Evolutionary conservation across 2,888 invertebrate species (phyloP).

Genomic region (Diarsia dahlii): DNA sequence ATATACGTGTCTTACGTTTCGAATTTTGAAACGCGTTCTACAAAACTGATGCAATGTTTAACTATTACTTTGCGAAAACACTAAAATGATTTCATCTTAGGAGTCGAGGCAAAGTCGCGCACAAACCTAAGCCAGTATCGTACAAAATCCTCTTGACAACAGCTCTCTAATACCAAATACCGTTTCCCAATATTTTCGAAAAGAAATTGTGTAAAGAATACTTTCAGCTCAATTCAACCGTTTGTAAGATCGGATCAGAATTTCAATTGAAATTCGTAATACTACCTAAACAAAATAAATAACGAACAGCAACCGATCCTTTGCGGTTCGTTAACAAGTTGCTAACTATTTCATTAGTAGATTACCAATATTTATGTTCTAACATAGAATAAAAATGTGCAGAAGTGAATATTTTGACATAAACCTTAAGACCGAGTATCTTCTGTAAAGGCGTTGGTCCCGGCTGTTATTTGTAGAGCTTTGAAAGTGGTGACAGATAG

Average conservation of each 20-base stretch:
- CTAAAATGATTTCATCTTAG: not conserved
- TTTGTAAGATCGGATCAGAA: not conserved
- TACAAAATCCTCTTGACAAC: not conserved
- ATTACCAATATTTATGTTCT: constrained; percentile 32
- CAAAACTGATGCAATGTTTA: not conserved
- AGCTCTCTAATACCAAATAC: not conserved
- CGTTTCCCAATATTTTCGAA: not conserved
- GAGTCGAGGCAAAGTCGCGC: too few relatives aligned
- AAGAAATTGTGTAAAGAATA: not conserved
- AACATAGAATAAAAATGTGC: not conserved
- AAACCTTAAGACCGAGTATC: too few relatives aligned
- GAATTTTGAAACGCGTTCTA: not conserved
- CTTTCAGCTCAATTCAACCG: not conserved
- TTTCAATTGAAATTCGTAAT: not conserved
- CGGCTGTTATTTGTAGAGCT: too few relatives aligned
- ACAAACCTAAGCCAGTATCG: not conserved
- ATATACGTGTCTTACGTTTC: not conserved
- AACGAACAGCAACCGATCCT: constrained; percentile 16
- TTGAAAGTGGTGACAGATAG: too few relatives aligned
- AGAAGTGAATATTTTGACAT: constrained; percentile 1
- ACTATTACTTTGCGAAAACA: not conserved
- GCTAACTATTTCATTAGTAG: constrained; percentile 29
- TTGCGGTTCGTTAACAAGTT: constrained; percentile 23
- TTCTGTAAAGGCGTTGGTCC: too few relatives aligned
- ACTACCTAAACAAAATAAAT: constrained; percentile 14